Evolutionary conservation across 2,797 vertebrate species (phyloP), one percentile per base, ranked within the genome.

Genomic region (Manis javanica): DNA sequence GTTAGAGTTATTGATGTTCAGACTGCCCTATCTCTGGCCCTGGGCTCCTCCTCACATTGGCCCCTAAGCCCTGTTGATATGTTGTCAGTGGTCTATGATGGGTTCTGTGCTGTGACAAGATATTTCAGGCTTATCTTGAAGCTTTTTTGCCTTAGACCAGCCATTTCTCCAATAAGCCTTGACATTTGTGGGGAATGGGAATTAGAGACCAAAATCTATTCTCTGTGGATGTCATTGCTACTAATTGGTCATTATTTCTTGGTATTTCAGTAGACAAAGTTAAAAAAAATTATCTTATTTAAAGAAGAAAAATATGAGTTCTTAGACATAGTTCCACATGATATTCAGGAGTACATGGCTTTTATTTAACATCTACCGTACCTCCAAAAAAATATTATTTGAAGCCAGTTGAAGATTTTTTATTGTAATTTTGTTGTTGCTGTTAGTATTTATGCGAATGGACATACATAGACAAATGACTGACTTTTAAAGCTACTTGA

Each of bases 281-380:
- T 57, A 21, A 49, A 24, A 34, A 53, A 77, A 71, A 7, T 14
- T 31, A 46, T 71, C 86, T 66, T 74, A 7, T 81, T 77, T 79
- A 63, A 87, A 66, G n/a, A 82, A 71, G n/a, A 87, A 82, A 90
- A 89, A 51, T 55, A 71, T 24, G 31, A 61, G 26, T 91, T 88
- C 26, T 59, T 82, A 86, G 66, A 59, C 24, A 64, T 39, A 86
- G 14, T 77, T 59, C 8, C 16, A 74, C 63, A 84, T 92, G 14
- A 61, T 61, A 86, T 78, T 90, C 13, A 64, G 18, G 13, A 57
- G 2, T 59, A 61, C 6, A 23, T 57, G 49, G 31, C n/a, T 94
- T 85, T 87, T 71, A 61, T 95, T 96, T 89, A 72, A 75, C 39
- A 1, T 86, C 29, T 24, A 82, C 82, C 39, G 77, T 77, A 83